These are phyloP conservation scores for Oriolus oriolus DNA, from an alignment of 2,113 vertebrate genomes.

Conservation along the genomic window DNA sequence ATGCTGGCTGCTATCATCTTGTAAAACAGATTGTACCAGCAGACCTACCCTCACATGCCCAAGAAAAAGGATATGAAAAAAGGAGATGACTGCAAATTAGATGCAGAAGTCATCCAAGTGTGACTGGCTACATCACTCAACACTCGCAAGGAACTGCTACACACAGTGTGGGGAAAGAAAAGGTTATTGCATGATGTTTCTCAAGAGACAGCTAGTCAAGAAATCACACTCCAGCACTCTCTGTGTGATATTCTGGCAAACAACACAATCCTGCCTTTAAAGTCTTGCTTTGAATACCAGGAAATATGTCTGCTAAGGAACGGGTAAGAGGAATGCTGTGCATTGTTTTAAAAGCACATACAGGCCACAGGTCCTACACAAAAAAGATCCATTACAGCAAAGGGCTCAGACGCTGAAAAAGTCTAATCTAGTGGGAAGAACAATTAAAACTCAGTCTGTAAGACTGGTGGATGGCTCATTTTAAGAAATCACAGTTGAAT, in stretches of 20 bases:
- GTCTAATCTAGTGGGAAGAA: fast-evolving
- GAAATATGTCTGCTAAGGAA: not conserved
- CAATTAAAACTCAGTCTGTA: not conserved
- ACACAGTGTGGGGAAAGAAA: not conserved
- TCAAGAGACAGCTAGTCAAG: not conserved
- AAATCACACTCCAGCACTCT: not conserved
- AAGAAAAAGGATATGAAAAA: not conserved
- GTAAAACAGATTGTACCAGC: not conserved
- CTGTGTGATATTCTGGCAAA: not conserved
- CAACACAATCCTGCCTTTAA: not conserved
- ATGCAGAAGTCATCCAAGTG: not conserved
- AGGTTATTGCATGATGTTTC: not conserved
- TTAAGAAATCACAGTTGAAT: not conserved
- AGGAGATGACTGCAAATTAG: not conserved
- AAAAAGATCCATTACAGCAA: not conserved
- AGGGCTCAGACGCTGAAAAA: not conserved
- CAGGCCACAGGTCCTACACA: not conserved
- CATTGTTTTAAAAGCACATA: not conserved
- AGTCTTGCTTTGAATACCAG: not conserved
- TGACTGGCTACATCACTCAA: not conserved
- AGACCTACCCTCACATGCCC: not conserved
- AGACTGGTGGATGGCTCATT: not conserved
- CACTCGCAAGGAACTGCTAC: not conserved
- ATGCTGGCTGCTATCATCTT: not conserved
- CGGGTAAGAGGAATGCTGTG: not conserved